phyloP scores from a whole-genome alignment of 2,797 vertebrate genomes.

The Leptoclinus maculatus region DNA sequence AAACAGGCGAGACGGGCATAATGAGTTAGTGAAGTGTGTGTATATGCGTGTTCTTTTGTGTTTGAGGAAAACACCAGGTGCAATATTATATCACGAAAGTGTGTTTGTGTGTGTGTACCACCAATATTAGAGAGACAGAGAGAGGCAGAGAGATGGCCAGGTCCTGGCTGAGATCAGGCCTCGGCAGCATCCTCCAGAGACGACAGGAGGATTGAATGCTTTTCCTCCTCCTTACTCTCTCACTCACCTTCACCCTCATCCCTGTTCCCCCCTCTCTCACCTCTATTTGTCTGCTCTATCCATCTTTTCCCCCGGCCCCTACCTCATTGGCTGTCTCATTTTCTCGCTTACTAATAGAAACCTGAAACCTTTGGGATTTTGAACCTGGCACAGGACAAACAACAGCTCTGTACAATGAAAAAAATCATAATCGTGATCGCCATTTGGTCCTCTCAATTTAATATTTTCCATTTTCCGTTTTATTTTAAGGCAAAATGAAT shows the following conservation, averaged over 20 bases:
- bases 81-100: conserved; percentile 31
- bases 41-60: conserved; percentile 22
- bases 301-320: conserved; percentile 7
- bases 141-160: conserved; percentile 33
- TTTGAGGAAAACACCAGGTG: conserved; percentile 56
- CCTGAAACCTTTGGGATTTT: neutral
- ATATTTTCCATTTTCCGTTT: neutral
- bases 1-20: neutral
- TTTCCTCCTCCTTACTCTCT: conserved; percentile 42
- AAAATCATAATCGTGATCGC: too few species aligned
- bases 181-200: conserved; percentile 63
- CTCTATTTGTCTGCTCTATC: conserved; percentile 8
- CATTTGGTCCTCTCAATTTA: neutral
- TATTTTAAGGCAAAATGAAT: neutral
- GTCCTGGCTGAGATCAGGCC: conserved; percentile 64
- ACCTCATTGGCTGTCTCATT: neutral
- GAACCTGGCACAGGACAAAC: neutral
- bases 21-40: conserved; percentile 3
- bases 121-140: conserved; percentile 41
- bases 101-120: conserved; percentile 6
- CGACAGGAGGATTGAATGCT: conserved; percentile 45
- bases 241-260: conserved; percentile 19
- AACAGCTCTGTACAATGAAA: too few species aligned
- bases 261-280: neutral
- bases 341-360: neutral